Evolutionary conservation across 2,113 vertebrate genomes (phyloP), one percentile per base, ranked within the genome.

Genomic region (Sterna hirundo): DNA sequence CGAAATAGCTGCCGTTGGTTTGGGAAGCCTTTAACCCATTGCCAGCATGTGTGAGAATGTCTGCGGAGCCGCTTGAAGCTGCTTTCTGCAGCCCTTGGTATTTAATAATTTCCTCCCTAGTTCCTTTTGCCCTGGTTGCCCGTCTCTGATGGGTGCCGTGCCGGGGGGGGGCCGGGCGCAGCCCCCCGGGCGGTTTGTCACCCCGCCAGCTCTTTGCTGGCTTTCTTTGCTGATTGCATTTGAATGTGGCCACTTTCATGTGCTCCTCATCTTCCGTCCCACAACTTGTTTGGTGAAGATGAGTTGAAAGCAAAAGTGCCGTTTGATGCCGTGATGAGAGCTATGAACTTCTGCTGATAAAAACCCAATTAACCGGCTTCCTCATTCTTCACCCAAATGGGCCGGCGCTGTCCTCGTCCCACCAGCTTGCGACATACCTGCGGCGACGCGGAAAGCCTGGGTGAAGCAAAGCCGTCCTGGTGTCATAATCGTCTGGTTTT

Each of bases 241-340:
- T 96, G 60, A 93, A 94, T 96, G 95, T 83, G 94, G 89, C 94
- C 66, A 21, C 91, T 97, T 96, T 96, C 84, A 97, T 94, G 91
- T 97, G 79, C 93, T 96, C 62, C 87, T 94, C 89, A 42, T 94
- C 75, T 88, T 87, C 93, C 62, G 25, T 79, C 96, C 94, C 94
- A 91, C 89, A 91, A 22, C 86, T 93, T 51, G 81, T 95, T 94
- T 91, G 93, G 89, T 86, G 93, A 27, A 80, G 70, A 19, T 38
- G 89, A 96, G 91, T 96, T 96, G 86, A 95, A 97, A 96, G 97
- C 58, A 69, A 54, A 58, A 86, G 86, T 36, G 80, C 86, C 0
- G 57, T 97, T 95, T 97, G 96, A 96, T 97, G 96, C 94, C 11
- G 2, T 21, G 57, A 94, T 87, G 93, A 88, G 81, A 82, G 77